Evolutionary conservation across 2,888 invertebrate genomes (phyloP), one percentile per base, ranked within the genome.

Genomic region (Habroteleia sp.): DNA sequence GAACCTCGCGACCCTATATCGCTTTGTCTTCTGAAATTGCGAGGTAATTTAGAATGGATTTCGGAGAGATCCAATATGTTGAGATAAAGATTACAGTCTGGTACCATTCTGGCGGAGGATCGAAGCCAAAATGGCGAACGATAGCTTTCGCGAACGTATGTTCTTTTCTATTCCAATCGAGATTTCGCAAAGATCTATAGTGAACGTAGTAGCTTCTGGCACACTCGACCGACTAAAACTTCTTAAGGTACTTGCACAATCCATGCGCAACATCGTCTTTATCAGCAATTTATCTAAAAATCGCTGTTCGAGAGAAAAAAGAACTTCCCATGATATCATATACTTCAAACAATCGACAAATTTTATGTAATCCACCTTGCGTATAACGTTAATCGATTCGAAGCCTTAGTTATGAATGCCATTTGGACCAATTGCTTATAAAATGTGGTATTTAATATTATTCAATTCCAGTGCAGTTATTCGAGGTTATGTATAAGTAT

Each of bases 101-200:
- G 56, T 62, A 66, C 37, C 44, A 56, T 68, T 65, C 39, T 16
- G 68, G 37, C 27, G 20, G 27, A 41, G 41, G 44, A 74, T 73
- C 52, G 65, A 73, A 52, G 74, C 74, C 74, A 74, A 58, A 74
- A 74, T 62, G 69, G 52, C 60, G 69, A 52, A 62, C 69, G 68
- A 66, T 56, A 68, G 68, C 74, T 68, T 68, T 68, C 50, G 62
- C 62, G 50, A 68, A 74, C 68, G 50, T 63, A 72, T 72, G 63
- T 74, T 74, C 66, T 56, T 68, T 68, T 68, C 74, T 50, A 58
- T 74, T 63, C 63, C 68, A 63, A 69, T 69, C 74, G 68, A 63
- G 63, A 74, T 68, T 74, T 74, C 27, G 33, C 68, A 25, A 33
- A 63, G 74, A 69, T 69, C 63, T 69, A 68, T 74, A 50, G 44